These are phyloP conservation scores for Halichondria panicea DNA, from an alignment of 37 sponge, comb jelly and placozoan species.

Conservation along the genomic window DNA sequence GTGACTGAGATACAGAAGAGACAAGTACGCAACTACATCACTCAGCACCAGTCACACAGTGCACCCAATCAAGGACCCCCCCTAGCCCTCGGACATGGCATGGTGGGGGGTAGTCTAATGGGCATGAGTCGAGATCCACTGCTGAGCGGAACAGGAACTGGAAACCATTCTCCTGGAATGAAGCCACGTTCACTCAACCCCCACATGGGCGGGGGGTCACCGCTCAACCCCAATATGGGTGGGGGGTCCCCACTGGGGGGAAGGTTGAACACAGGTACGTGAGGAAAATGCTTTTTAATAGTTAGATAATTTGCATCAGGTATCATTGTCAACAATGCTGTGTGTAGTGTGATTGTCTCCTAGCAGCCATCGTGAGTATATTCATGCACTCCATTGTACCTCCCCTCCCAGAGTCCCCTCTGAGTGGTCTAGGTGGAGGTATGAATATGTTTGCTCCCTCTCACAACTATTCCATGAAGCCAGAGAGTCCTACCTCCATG, in stretches of 20 bases:
- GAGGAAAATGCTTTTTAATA: too few species aligned
- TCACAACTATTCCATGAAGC: background rate
- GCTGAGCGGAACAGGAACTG: slow-evolving; percentile 30
- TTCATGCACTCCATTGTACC: background rate
- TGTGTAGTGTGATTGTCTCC: background rate
- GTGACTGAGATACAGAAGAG: slow-evolving; percentile 43
- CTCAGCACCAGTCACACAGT: slow-evolving; percentile 31
- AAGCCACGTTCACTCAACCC: slow-evolving; percentile 19
- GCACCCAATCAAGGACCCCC: slow-evolving; percentile 42
- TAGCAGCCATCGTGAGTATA: background rate
- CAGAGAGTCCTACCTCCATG: slow-evolving; percentile 68
- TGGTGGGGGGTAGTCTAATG: background rate
- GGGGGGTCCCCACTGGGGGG: too few species aligned
- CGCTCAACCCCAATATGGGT: background rate
- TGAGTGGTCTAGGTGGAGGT: background rate
- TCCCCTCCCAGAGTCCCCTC: slow-evolving; percentile 1
- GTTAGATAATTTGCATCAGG: too few species aligned
- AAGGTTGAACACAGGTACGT: too few species aligned
- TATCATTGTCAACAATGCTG: background rate
- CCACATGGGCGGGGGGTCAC: slow-evolving; percentile 20
- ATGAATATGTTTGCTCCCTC: slow-evolving; percentile 1
- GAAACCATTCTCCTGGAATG: slow-evolving; percentile 2
- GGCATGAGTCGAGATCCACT: slow-evolving; percentile 53
- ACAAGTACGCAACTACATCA: slow-evolving; percentile 55
- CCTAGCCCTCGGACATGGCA: too few species aligned